Conservation (phyloP, 2,113 vertebrate genomes). For the Leptobrachium ailaonicum region DNA sequence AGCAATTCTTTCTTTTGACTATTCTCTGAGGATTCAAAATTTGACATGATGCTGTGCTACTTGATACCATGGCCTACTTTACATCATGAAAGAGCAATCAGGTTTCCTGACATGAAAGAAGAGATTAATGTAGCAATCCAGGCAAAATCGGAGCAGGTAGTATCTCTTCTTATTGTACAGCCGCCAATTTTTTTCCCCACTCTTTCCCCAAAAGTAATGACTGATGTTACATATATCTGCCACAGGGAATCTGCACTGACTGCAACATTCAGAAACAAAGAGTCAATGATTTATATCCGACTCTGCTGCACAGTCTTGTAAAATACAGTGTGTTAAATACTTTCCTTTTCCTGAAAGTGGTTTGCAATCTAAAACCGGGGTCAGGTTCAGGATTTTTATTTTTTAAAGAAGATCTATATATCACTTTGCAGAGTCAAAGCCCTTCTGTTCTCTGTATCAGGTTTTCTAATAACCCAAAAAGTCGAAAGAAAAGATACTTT, state of each 20-base stretch:
- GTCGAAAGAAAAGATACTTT: too few relatives aligned
- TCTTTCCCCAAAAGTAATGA: conserved; percentile 58
- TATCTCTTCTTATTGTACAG: conserved; percentile 52
- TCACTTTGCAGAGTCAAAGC: background rate
- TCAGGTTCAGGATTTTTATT: conserved; percentile 44
- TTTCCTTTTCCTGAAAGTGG: conserved; percentile 49
- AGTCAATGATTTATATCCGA: conserved; percentile 56
- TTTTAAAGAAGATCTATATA: conserved; percentile 29
- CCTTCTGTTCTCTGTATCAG: background rate
- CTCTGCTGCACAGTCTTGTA: conserved; percentile 43
- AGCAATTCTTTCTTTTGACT: too few relatives aligned
- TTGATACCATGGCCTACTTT: conserved; percentile 21
- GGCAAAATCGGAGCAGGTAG: conserved; percentile 53
- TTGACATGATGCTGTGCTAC: background rate
- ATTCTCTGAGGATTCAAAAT: background rate
- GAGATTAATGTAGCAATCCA: conserved; percentile 59
- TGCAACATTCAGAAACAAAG: conserved; percentile 51
- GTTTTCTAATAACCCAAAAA: too few relatives aligned
- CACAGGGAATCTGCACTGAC: conserved; percentile 57
- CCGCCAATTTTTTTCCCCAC: background rate
- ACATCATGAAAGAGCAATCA: conserved; percentile 1
- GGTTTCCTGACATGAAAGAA: conserved; percentile 42
- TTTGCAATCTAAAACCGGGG: conserved; percentile 48
- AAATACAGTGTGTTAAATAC: conserved; percentile 42
- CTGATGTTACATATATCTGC: conserved; percentile 55